These are phyloP conservation scores for Helicoverpa zea DNA, from an alignment of 1,140 invertebrate species.

Conservation along the genomic window DNA sequence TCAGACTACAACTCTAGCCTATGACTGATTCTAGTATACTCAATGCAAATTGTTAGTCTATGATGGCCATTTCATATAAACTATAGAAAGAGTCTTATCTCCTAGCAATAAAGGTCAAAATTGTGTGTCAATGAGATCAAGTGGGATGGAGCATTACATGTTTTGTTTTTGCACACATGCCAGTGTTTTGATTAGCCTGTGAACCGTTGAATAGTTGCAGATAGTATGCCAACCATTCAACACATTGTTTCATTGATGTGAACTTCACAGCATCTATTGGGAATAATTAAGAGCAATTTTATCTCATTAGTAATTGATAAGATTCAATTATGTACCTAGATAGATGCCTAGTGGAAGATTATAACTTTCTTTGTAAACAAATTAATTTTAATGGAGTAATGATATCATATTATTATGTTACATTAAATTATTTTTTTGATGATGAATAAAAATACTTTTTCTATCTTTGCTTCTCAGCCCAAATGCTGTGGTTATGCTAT, in stretches of 20 bases:
- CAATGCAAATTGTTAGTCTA: constrained; percentile 11
- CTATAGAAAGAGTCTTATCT: constrained; percentile 25
- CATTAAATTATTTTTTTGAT: too few species aligned
- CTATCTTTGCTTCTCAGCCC: too few species aligned
- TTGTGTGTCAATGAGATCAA: neutral
- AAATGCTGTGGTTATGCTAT: too few species aligned
- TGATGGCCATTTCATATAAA: neutral
- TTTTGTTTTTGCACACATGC: constrained; percentile 53
- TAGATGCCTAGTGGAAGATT: too few species aligned
- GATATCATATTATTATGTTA: too few species aligned
- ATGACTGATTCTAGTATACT: neutral
- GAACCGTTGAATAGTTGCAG: constrained; percentile 52
- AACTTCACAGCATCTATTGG: constrained; percentile 51
- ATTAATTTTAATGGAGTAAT: too few species aligned
- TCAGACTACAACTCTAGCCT: neutral
- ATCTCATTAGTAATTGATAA: constrained; percentile 17
- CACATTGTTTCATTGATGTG: constrained; percentile 56
- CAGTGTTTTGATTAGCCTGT: constrained; percentile 58
- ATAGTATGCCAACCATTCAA: constrained; percentile 49
- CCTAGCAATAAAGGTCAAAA: constrained; percentile 20
- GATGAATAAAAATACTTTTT: too few species aligned
- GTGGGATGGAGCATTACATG: constrained; percentile 1
- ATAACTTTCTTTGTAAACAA: too few species aligned
- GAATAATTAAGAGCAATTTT: constrained; percentile 15
- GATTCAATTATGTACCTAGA: neutral